Evolutionary conservation across 2,888 invertebrate genomes (phyloP), one percentile per base, ranked within the genome.

Genomic region (Xanthorhoe designata): DNA sequence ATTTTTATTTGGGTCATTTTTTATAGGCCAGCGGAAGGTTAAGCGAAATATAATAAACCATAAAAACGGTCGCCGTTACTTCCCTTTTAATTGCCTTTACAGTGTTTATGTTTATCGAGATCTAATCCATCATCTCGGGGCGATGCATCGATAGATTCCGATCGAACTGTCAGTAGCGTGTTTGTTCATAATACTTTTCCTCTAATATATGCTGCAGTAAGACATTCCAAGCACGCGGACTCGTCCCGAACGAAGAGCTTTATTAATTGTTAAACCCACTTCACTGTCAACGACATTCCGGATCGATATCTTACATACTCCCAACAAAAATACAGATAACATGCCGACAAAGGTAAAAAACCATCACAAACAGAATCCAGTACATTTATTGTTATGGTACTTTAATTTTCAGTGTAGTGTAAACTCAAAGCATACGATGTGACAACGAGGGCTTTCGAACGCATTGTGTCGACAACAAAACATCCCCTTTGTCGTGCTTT

Each of bases 241-340:
- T 86, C 89, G 84, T 85, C 78, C 76, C 78, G 72, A 54, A 59
- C 73, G 71, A 80, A 90, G 90, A 89, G 90, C 86, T 90, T 90
- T 92, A 92, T 92, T 93, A 91, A 91, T 91, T 91, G 88, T 88
- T 82, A 84, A 85, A 91, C 92, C 91, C 91, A 90, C 89, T 92
- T 92, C 91, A 91, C 90, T 91, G 93, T 91, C 93, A 91, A 85
- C 88, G 85, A 81, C 92, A 91, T 89, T 86, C 90, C 87, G 79
- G 88, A 88, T 90, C 89, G 84, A 90, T 91, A 90, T 86, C 89
- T 83, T 76, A 80, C 84, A 82, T 82, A 80, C 83, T 77, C 68
- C 68, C 81, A 78, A 81, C 83, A 86, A 88, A 88, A 78, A 80
- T 70, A 82, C 80, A 82, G 76, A 83, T 81, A 82, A 81, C 80